A percentile compares a stretch with the other conserved stretches of the same genome.
Evolutionary conservation across 2,797 vertebrate genomes (phyloP).

Genomic region (Chloroceryle inda): DNA sequence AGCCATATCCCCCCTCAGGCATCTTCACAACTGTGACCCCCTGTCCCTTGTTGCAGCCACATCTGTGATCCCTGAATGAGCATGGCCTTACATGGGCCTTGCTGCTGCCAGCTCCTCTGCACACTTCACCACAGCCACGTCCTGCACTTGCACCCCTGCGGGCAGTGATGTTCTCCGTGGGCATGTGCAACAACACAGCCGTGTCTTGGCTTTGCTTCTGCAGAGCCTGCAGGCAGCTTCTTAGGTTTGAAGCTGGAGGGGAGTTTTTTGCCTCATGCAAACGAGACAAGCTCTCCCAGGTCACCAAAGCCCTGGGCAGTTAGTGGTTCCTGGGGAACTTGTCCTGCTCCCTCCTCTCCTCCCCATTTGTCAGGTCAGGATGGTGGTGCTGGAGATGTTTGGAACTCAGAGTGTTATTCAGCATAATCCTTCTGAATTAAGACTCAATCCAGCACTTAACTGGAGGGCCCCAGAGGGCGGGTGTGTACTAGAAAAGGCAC

Average conservation of each 20-base stretch:
- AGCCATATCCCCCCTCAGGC: neutral
- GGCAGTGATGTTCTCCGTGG: neutral
- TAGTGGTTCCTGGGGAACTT: rapidly evolving
- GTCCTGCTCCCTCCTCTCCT: neutral
- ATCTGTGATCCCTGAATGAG: neutral
- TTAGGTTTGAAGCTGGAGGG: neutral
- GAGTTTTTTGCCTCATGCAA: neutral
- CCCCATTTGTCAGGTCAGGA: neutral
- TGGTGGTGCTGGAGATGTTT: neutral
- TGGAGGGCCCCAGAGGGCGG: neutral
- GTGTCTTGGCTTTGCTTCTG: neutral
- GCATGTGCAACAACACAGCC: neutral
- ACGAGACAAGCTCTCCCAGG: neutral
- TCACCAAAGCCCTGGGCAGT: rapidly evolving
- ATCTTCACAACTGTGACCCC: rapidly evolving
- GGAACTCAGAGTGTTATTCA: neutral
- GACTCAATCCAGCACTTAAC: neutral
- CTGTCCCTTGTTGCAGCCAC: rapidly evolving
- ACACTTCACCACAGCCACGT: rapidly evolving
- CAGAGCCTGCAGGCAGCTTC: neutral
- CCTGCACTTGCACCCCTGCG: rapidly evolving
- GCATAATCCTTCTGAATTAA: neutral
- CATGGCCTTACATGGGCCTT: neutral
- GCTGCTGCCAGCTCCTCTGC: neutral
- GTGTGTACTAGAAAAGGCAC: neutral